Base-by-base conservation (phyloP, 92 coral and sea anemone genomes). In the Muricea muricata region DNA sequence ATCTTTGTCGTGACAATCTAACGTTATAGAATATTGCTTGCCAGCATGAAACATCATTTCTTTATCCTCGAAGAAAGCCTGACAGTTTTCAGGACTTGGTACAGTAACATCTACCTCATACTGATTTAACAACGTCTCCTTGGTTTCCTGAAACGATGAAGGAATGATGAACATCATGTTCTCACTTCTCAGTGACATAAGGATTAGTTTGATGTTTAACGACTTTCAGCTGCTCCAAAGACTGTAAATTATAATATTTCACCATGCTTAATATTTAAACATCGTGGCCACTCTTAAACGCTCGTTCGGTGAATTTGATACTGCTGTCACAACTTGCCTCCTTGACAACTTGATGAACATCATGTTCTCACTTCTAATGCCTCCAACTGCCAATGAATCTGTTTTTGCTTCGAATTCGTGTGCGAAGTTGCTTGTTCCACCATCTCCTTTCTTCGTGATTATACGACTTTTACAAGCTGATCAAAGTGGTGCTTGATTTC, bases 291-390 rank as follows among this genome's bases (percentile, higher is more conserved):
- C 46, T 76, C 7, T 75, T 56, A 20, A 90, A 54, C 12, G 85
- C 84, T 1, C 42, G 65, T 18, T 86, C 78, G 20, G 91, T 46
- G 12, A 87, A 86, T 0, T 78, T 87, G 28, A 92, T 63, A 25
- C 89, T 54, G 57, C 90, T 92, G 55, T 45, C 78, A 54, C 91
- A 54, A n/a, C n/a, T n/a, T n/a, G n/a, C n/a, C n/a, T n/a, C n/a
- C n/a, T n/a, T n/a, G n/a, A n/a, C n/a, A n/a, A 24, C 73, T 75
- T 5, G 87, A 81, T 48, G 82, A 33, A 9, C n/a, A n/a, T n/a
- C n/a, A n/a, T n/a, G n/a, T n/a, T n/a, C 73, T 66, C 23, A 78
- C 30, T 39, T 81, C 61, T n/a, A 89, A 81, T 10, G 23, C 65
- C 48, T 91, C 90, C 55, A 28, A 56, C 41, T 89, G 90, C 50